Evolutionary conservation across 2,888 invertebrate species (phyloP), one percentile per base, ranked within the genome.

Genomic region (Pristionchus entomophagus): DNA sequence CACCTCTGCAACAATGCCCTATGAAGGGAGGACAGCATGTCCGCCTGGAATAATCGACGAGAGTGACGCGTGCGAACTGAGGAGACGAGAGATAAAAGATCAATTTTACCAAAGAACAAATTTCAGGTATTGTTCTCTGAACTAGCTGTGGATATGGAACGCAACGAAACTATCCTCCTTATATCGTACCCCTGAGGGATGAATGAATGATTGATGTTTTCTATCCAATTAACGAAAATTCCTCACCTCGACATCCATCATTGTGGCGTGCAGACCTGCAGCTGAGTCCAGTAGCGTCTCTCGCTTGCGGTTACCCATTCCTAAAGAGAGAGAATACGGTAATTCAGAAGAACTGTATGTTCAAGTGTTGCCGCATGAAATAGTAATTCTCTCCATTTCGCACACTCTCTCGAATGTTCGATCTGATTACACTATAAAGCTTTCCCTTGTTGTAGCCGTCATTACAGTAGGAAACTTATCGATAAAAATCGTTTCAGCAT

Each of bases 21-120:
- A 38, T 90, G 86, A 45, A 86, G 62, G 49, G 85, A 83, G 26
- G 88, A 90, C 49, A 87, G 85, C 19, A 87, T 87, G 38, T 53
- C 26, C 22, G 32, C 35, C 26, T 4, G 53, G 2, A 6, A 35
- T 14, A 53, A 12, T 12, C 51, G 56, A 35, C 73, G 22, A n/a
- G 35, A 17, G 22, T 4, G 6, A 8, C 82, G 82, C 38, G 82
- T 41, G 17, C 32, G 26, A n/a, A 69, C 65, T 82, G 80, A 19
- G 32, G 38, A n/a, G n/a, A n/a, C n/a, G 32, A 45, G 14, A 45
- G 49, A 69, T 56, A 5, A 56, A 56, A 56, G n/a, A 56, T 22
- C 17, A 56, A n/a, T n/a, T n/a, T n/a, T n/a, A n/a, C n/a, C n/a
- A n/a, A n/a, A n/a, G n/a, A n/a, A n/a, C n/a, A n/a, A n/a, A n/a